Base-by-base conservation (phyloP, 2,113 vertebrate genomes). In the Carassius auratus region DNA sequence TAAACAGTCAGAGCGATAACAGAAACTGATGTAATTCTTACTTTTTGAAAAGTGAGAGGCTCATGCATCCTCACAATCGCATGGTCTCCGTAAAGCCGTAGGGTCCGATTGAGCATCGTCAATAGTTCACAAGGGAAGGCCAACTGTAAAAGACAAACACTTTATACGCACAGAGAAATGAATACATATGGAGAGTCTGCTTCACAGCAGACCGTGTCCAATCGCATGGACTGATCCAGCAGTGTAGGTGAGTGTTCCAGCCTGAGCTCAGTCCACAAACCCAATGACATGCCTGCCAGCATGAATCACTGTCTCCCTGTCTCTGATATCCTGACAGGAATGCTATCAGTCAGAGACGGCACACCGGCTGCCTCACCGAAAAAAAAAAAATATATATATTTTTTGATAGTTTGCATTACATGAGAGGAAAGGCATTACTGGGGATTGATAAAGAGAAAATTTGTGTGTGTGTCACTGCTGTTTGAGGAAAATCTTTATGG, bases 271-370 rank as follows among this genome's bases (percentile, higher is more conserved):
- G 89, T 87, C 81, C 74, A 85, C 86, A 92, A 94, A 92, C 42
- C 90, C 93, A 93, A 94, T 95, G 94, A 93, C 93, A 94, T 88
- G 94, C 92, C 89, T 95, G 94, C 92, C 92, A 91, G 87, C 87
- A 91, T 84, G 76, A 91, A 94, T 95, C 91, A 94, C 84, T 86
- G 90, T 93, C n/a, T n/a, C n/a, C n/a, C n/a, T n/a, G n/a, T n/a
- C 92, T 92, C 85, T 85, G 87, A 89, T 89, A 90, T 92, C 92
- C 88, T 83, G 82, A 87, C 78, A 77, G 73, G 79, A 85, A 85
- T 50, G 78, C 78, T 79, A 84, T 89, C 88, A 79, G 57, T 42
- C 59, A 19, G 74, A 83, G 86, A 81, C 19, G 62, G 59, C 68
- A n/a, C 36, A 57, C 45, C 48, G 62, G n/a, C 30, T 61, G 55